Evolutionary conservation across 2,888 invertebrate genomes (phyloP).

Genomic region (Gnatocerus cornutus): DNA sequence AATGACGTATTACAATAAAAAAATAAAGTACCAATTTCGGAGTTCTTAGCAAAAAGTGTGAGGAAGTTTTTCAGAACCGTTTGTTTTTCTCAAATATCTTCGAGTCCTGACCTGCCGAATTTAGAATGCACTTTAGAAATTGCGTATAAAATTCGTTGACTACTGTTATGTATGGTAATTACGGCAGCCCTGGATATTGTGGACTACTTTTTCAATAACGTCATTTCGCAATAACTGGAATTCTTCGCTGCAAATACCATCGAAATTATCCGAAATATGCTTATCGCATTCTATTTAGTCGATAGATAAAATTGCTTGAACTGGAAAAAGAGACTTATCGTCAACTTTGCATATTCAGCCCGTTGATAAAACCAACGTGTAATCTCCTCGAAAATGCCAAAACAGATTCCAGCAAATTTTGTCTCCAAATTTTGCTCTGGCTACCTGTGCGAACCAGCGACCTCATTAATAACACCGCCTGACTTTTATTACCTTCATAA

Average conservation of each 20-base stretch:
- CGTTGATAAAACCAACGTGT: background rate
- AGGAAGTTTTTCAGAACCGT: too few relatives aligned
- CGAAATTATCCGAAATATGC: constrained; percentile 16
- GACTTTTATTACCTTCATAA: constrained; percentile 27
- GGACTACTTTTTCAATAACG: background rate
- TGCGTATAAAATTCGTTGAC: too few relatives aligned
- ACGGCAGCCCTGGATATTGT: too few relatives aligned
- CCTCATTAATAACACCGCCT: constrained; percentile 8
- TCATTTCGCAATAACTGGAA: constrained; percentile 17
- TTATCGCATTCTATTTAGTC: constrained; percentile 18
- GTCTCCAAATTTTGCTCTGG: background rate
- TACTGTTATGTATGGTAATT: too few relatives aligned
- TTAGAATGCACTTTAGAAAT: too few relatives aligned
- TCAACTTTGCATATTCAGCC: background rate
- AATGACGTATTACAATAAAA: too few relatives aligned
- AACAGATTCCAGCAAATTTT: too few relatives aligned
- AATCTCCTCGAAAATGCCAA: too few relatives aligned
- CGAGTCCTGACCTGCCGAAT: too few relatives aligned
- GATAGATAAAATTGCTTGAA: constrained; percentile 18
- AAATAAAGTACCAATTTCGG: too few relatives aligned
- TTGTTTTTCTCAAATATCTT: too few relatives aligned
- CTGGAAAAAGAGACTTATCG: background rate
- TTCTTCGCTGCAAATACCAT: constrained; percentile 10
- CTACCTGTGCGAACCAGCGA: constrained; percentile 8
- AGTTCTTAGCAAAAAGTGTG: too few relatives aligned